Evolutionary conservation across 2,888 invertebrate genomes (phyloP), one percentile per base, ranked within the genome.

Genomic region (Congeria kusceri): DNA sequence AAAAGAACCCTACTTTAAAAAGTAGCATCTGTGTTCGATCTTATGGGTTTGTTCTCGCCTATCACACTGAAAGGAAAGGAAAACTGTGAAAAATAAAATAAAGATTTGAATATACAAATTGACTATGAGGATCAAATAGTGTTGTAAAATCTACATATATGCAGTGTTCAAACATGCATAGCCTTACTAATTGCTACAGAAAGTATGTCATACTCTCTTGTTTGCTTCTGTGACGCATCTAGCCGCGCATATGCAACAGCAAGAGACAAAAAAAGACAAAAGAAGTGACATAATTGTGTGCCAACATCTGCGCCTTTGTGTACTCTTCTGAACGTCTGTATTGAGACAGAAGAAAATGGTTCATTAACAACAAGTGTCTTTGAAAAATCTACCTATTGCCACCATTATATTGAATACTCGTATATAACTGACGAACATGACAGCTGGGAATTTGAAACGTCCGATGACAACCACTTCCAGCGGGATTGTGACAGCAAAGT

Each of bases 21-120:
- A 44, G 28, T 72, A 27, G 64, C 72, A 15, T 65, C 64, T 25
- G 65, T 72, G 27, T 72, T 58, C 27, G 72, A 72, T 46, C 72
- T 64, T 11, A 20, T 72, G 39, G 72, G 72, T 20, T 28, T 72
- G 32, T 65, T 56, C 57, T 62, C 64, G 13, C 72, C 72, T 27
- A 57, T 72, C 1, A 7, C 46, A 2, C 28, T 72, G 15, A 39
- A 46, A 7, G 72, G 72, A 15, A 72, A 72, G 25, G 20, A 64
- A 57, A 29, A 65, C 20, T 72, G n/a, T 72, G 72, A 64, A 44
- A 9, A 15, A 57, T 29, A 39, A 15, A 65, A 46, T 25, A 20
- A 27, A 57, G 64, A 15, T 72, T 63, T 64, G 72, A 64, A 44
- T 53, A 64, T 7, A 11, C 27, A n/a, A 15, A 49, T 18, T 18